Evolutionary conservation across 2,113 vertebrate genomes (phyloP).

Genomic region (Amblyornis subalaris): DNA sequence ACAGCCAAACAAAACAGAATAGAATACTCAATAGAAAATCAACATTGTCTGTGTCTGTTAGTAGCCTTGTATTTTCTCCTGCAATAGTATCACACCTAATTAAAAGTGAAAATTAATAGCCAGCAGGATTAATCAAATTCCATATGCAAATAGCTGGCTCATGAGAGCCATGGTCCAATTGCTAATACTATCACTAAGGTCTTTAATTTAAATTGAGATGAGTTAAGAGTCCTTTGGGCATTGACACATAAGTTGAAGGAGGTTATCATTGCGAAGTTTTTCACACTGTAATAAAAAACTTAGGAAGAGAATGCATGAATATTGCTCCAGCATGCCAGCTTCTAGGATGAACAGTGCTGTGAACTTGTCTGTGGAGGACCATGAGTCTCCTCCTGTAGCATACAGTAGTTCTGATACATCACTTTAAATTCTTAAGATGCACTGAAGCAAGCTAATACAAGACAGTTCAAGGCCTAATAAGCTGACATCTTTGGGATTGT

Average conservation of each 20-base stretch:
- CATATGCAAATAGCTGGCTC: slow-evolving; percentile 50
- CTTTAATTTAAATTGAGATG: slow-evolving; percentile 68
- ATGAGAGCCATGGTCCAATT: slow-evolving; percentile 59
- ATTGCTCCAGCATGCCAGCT: background rate
- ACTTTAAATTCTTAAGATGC: background rate
- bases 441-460: background rate
- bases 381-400: background rate
- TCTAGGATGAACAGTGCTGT: background rate
- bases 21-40: background rate
- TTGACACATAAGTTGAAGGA: slow-evolving; percentile 46
- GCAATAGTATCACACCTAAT: slow-evolving; percentile 34
- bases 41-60: background rate
- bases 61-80: background rate
- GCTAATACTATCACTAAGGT: slow-evolving; percentile 49
- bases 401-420: background rate
- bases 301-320: background rate
- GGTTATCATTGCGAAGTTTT: slow-evolving; percentile 14
- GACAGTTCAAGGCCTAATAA: background rate
- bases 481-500: background rate
- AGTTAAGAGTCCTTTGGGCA: slow-evolving; percentile 54
- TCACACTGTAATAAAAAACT: background rate
- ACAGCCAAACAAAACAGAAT: background rate
- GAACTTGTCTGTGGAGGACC: background rate
- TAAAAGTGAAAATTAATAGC: slow-evolving; percentile 63
- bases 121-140: slow-evolving; percentile 65